Percentiles rank a stretch among this genome's conserved stretches.
Conservation (phyloP, 2,888 invertebrate genomes). For the Leptarthrus brevirostris region DNA sequence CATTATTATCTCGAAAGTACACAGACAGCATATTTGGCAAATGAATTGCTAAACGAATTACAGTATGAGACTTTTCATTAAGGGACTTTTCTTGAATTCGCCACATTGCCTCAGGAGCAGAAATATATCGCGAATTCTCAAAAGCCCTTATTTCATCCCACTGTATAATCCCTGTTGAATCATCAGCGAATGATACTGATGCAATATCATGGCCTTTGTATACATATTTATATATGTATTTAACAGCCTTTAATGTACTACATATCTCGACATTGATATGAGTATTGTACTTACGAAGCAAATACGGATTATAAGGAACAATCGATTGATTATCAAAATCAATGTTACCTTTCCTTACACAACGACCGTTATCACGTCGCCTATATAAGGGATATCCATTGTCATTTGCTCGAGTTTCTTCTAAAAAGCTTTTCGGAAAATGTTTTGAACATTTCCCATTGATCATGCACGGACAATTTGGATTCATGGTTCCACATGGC, state of each 20-base stretch:
- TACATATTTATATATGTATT: conserved; percentile 13
- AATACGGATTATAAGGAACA: not conserved
- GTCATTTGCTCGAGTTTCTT: too few species aligned
- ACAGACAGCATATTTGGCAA: not conserved
- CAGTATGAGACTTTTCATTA: not conserved
- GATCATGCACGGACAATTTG: too few species aligned
- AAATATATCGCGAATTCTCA: not conserved
- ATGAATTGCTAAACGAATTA: not conserved
- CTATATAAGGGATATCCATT: too few species aligned
- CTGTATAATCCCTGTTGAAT: not conserved
- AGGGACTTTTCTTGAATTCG: not conserved
- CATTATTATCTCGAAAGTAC: not conserved
- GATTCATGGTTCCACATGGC: too few species aligned
- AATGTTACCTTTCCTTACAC: not conserved
- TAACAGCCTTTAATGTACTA: not conserved
- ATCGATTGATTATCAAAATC: not conserved
- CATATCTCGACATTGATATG: not conserved
- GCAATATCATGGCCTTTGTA: not conserved
- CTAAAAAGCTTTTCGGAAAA: too few species aligned
- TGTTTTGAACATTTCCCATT: too few species aligned
- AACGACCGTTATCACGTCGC: too few species aligned
- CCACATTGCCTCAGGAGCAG: not conserved
- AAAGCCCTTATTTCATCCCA: not conserved
- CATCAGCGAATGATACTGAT: not conserved
- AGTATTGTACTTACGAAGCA: not conserved